Conservation (phyloP, 2,888 invertebrate genomes). For the Macaria liturata region DNA sequence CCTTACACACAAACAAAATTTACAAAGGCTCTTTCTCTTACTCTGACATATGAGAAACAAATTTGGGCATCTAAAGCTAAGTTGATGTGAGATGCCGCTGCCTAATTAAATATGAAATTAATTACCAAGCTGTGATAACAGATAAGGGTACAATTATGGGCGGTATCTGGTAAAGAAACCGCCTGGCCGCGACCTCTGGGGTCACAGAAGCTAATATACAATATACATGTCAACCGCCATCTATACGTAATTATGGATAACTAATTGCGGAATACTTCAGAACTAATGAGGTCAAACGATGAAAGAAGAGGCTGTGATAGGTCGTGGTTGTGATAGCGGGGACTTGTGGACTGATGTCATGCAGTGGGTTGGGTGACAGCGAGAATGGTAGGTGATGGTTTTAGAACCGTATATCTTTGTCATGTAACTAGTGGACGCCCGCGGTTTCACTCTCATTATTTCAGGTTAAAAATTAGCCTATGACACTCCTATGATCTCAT, state of each 20-base stretch:
- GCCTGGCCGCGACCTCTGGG: conserved; percentile 58
- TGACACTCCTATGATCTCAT: too few species aligned
- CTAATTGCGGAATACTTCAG: conserved; percentile 66
- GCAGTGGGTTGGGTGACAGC: too few species aligned
- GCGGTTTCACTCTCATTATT: too few species aligned
- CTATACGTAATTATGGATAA: conserved; percentile 55
- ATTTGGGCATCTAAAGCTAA: conserved; percentile 6
- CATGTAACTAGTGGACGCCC: too few species aligned
- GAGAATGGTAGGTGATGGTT: too few species aligned
- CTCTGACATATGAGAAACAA: neutral
- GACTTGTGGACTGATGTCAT: too few species aligned
- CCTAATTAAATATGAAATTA: conserved; percentile 58
- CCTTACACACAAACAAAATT: too few species aligned
- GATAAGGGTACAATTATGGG: conserved; percentile 69
- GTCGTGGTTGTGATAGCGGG: conserved; percentile 11
- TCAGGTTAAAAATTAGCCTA: too few species aligned
- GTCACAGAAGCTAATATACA: conserved; percentile 33
- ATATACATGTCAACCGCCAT: conserved; percentile 39
- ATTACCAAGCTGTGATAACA: conserved; percentile 69
- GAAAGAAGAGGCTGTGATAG: conserved; percentile 27
- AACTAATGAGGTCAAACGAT: conserved; percentile 43
- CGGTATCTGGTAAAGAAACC: conserved; percentile 57
- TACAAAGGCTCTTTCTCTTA: too few species aligned
- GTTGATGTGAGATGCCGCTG: conserved; percentile 54
- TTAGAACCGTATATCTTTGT: too few species aligned